These are phyloP conservation scores for Catalaphyllia jardinei DNA, from an alignment of 64 coral and sea anemone species.

Conservation along the genomic window DNA sequence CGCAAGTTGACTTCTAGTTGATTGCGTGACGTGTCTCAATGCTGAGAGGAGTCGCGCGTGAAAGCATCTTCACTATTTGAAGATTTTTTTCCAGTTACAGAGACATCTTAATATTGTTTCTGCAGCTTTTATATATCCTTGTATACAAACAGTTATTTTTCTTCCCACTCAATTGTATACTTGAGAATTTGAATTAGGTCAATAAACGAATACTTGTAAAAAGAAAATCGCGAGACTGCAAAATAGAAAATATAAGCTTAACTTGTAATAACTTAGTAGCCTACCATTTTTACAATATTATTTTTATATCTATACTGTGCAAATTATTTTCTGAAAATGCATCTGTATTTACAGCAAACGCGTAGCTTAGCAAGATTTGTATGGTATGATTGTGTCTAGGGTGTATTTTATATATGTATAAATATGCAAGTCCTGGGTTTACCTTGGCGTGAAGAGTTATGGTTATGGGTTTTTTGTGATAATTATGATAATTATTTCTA, in stretches of 20 bases:
- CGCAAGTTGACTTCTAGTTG: background rate
- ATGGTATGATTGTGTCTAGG: background rate
- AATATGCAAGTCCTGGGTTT: background rate
- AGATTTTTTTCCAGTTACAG: background rate
- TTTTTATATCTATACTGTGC: conserved; percentile 19
- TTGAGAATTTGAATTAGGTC: background rate
- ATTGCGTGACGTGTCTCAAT: background rate
- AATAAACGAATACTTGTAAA: background rate
- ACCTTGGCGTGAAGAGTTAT: background rate
- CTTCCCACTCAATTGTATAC: background rate
- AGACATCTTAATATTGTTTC: background rate
- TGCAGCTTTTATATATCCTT: background rate
- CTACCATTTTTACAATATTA: conserved; percentile 17
- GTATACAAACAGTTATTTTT: background rate
- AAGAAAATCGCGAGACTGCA: conserved; percentile 5
- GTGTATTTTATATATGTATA: background rate
- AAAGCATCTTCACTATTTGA: background rate
- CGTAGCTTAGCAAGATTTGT: conserved; percentile 2
- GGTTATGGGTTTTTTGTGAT: background rate
- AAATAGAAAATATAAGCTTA: background rate
- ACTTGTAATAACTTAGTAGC: background rate
- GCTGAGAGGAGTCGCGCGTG: background rate
- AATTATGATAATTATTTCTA: background rate
- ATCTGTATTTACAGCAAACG: background rate
- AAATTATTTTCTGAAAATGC: conserved; percentile 7